Evolutionary conservation across 2,797 vertebrate genomes (phyloP).

Genomic region (Macrochelys suwanniensis): DNA sequence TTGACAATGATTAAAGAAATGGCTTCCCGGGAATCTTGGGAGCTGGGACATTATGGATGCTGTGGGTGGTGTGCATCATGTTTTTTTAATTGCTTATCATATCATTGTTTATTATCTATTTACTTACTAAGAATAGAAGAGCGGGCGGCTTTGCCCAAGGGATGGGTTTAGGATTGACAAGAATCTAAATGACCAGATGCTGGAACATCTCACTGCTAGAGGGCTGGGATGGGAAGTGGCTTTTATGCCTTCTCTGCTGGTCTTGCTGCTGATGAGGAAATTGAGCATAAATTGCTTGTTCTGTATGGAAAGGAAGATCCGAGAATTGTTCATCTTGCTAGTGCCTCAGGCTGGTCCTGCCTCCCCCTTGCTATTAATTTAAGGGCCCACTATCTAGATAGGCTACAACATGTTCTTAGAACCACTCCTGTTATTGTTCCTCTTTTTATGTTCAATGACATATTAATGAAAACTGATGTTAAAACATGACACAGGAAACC

Average conservation of each 20-base stretch:
- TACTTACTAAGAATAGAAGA: background rate
- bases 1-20: background rate
- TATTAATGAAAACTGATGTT: background rate
- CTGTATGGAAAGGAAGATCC: background rate
- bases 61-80: background rate
- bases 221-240: background rate
- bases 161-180: background rate
- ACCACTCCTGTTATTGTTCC: background rate
- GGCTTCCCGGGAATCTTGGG: background rate
- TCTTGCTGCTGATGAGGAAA: background rate
- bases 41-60: background rate
- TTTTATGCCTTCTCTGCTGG: background rate
- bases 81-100: background rate
- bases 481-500: background rate
- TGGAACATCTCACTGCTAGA: background rate
- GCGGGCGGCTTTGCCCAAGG: background rate
- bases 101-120: background rate
- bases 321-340: background rate
- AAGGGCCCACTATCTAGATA: rapidly evolving
- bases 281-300: background rate
- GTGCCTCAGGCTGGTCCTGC: background rate
- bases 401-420: background rate
- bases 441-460: background rate
- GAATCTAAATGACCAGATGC: rapidly evolving
- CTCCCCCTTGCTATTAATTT: rapidly evolving